Evolutionary conservation across 2,797 vertebrate genomes (phyloP).

Genomic region (Argyrosomus regius): DNA sequence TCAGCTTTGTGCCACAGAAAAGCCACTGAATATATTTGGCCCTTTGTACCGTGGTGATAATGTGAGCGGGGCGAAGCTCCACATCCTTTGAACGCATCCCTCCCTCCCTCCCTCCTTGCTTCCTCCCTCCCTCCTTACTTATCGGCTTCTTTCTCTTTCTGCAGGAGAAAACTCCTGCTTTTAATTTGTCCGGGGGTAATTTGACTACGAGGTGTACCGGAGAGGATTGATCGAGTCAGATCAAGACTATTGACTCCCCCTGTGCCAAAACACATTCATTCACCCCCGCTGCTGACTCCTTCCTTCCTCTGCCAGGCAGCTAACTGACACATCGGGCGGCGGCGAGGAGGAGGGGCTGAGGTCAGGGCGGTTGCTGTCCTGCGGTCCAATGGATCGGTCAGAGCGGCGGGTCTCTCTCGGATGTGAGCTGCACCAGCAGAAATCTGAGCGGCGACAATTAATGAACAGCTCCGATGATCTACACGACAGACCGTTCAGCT

Average conservation of each 20-base stretch:
- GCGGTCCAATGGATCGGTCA: constrained; percentile 1
- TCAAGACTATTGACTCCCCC: constrained; percentile 64
- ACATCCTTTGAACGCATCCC: constrained; percentile 52
- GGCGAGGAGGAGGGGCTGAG: constrained; percentile 31
- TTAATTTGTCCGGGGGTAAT: constrained; percentile 64
- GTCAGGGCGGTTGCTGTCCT: constrained; percentile 24
- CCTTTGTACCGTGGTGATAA: constrained; percentile 78
- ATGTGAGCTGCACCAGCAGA: constrained; percentile 44
- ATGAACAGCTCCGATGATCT: constrained; percentile 45
- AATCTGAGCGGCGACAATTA: constrained; percentile 36
- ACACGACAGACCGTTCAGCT: not conserved
- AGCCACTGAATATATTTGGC: constrained; percentile 79
- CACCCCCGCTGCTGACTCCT: constrained; percentile 62
- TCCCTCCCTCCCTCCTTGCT: constrained; percentile 14
- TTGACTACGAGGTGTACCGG: constrained; percentile 49
- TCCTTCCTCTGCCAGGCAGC: constrained; percentile 44
- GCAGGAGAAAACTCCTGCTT: constrained; percentile 50
- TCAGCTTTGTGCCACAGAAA: constrained; percentile 84
- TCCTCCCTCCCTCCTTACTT: constrained; percentile 17
- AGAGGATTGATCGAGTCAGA: constrained; percentile 67
- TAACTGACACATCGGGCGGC: constrained; percentile 40
- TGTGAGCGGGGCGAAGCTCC: constrained; percentile 67
- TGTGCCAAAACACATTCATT: constrained; percentile 65
- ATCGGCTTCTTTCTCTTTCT: constrained; percentile 32
- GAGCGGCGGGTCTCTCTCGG: constrained; percentile 8